A percentile compares a stretch with the other conserved stretches of the same genome.
These are phyloP conservation scores for Sphaeramia orbicularis DNA, from an alignment of 2,797 vertebrate genomes.

Conservation along the genomic window DNA sequence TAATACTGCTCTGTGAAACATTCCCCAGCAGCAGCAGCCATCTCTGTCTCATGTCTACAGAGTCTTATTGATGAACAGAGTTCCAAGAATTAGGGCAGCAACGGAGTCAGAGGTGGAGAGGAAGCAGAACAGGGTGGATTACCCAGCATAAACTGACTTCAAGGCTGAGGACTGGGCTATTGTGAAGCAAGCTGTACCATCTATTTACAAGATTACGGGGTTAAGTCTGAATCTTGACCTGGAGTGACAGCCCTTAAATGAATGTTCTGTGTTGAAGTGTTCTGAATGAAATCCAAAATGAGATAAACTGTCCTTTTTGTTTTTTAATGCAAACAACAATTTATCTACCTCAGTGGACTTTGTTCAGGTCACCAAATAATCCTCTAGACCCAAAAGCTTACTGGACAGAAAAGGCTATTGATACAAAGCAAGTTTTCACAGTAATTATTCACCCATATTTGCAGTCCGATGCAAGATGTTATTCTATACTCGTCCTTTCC, in stretches of 20 bases:
- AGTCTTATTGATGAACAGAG: conserved; percentile 58
- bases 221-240: conserved; percentile 47
- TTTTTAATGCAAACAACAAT: neutral
- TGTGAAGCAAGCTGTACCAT: conserved; percentile 32
- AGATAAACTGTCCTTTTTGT: neutral
- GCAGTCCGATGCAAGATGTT: conserved; percentile 14
- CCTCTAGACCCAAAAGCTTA: conserved; percentile 1
- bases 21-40: conserved; percentile 54
- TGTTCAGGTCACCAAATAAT: conserved; percentile 11
- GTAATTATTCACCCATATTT: neutral
- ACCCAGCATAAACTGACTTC: conserved; percentile 52
- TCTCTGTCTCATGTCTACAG: conserved; percentile 50
- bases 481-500: neutral
- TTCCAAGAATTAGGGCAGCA: conserved; percentile 49
- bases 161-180: conserved; percentile 9
- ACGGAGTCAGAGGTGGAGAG: conserved; percentile 30
- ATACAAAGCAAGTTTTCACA: neutral
- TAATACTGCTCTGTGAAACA: conserved; percentile 65
- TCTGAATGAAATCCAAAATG: conserved; percentile 22
- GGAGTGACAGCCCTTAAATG: conserved; percentile 23
- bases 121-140: conserved; percentile 59
- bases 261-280: conserved; percentile 10
- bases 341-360: conserved; percentile 9
- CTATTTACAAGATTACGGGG: conserved; percentile 43
- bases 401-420: conserved; percentile 2